Conservation (phyloP, 2,113 vertebrate genomes). For the Sporophila hypoxantha region DNA sequence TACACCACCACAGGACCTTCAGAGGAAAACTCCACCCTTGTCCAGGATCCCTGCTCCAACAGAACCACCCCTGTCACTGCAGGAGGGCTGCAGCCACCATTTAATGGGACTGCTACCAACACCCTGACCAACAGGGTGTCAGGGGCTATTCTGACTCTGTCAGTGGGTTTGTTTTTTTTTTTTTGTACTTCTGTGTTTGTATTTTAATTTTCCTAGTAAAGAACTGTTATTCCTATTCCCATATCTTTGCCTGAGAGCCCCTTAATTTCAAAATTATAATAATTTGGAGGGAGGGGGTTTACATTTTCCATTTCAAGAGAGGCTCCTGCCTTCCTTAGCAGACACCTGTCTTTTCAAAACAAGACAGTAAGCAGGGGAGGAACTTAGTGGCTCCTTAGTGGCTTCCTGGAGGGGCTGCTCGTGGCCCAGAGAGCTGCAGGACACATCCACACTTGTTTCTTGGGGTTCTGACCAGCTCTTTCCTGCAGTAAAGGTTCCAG, state of each 20-base stretch:
- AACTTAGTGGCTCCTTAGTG: background rate
- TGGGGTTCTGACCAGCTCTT: background rate
- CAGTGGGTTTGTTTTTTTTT: too few relatives aligned
- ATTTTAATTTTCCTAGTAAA: background rate
- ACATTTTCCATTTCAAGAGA: background rate
- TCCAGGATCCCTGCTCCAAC: background rate
- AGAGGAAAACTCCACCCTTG: background rate
- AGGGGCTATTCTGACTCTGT: background rate
- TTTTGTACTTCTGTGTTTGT: background rate
- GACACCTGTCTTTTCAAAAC: background rate
- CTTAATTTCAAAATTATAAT: background rate
- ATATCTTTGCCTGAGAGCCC: background rate
- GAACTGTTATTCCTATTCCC: background rate
- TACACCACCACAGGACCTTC: background rate
- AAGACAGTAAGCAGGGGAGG: background rate
- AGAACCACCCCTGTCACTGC: background rate
- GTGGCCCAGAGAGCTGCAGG: background rate
- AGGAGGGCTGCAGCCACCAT: background rate
- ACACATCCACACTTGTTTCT: background rate
- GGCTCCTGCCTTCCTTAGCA: background rate
- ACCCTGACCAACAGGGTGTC: background rate
- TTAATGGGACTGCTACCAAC: background rate
- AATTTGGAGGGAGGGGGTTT: background rate
- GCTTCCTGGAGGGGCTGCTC: background rate
- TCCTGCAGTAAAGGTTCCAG: background rate